Percentiles rank a stretch among this genome's conserved stretches.
These are phyloP conservation scores for Griposia aprilina DNA, from an alignment of 2,888 invertebrate species.

Conservation along the genomic window DNA sequence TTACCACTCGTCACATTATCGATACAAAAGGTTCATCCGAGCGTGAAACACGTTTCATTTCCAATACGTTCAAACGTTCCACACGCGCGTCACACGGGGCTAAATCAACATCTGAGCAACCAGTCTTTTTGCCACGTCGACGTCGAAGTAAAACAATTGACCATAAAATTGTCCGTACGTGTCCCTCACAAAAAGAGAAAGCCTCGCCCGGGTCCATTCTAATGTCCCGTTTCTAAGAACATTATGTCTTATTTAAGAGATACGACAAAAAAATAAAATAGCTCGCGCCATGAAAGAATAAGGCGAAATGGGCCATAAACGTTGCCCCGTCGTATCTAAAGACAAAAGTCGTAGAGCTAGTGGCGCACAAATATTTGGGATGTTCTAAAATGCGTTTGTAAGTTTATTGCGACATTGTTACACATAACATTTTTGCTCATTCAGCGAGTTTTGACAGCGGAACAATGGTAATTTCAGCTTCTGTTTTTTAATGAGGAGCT, in stretches of 20 bases:
- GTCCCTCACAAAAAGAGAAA: slow-evolving; percentile 88
- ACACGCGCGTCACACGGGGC: slow-evolving; percentile 57
- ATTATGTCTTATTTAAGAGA: slow-evolving; percentile 90
- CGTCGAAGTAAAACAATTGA: slow-evolving; percentile 88
- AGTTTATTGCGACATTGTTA: slow-evolving; percentile 88
- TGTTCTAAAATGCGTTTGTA: slow-evolving; percentile 82
- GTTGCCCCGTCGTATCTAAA: slow-evolving; percentile 75
- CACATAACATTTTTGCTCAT: slow-evolving; percentile 81
- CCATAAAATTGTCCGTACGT: slow-evolving; percentile 88
- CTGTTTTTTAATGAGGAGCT: slow-evolving; percentile 82
- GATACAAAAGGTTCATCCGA: slow-evolving; percentile 71
- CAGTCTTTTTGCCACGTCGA: slow-evolving; percentile 81
- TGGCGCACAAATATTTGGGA: slow-evolving; percentile 85
- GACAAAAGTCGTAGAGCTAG: slow-evolving; percentile 87
- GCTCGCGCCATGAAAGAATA: slow-evolving; percentile 84
- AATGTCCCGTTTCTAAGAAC: slow-evolving; percentile 89
- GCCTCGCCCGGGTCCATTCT: slow-evolving; percentile 82
- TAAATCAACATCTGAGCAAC: slow-evolving; percentile 67
- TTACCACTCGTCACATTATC: slow-evolving; percentile 70
- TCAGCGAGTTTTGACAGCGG: slow-evolving; percentile 83
- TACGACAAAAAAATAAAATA: slow-evolving; percentile 86
- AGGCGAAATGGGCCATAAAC: slow-evolving; percentile 87
- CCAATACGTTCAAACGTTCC: slow-evolving; percentile 70
- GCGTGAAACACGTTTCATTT: slow-evolving; percentile 77
- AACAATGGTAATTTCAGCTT: slow-evolving; percentile 85